Evolutionary conservation across 2,888 invertebrate genomes (phyloP).

Genomic region (Lasioglossum figueresi): DNA sequence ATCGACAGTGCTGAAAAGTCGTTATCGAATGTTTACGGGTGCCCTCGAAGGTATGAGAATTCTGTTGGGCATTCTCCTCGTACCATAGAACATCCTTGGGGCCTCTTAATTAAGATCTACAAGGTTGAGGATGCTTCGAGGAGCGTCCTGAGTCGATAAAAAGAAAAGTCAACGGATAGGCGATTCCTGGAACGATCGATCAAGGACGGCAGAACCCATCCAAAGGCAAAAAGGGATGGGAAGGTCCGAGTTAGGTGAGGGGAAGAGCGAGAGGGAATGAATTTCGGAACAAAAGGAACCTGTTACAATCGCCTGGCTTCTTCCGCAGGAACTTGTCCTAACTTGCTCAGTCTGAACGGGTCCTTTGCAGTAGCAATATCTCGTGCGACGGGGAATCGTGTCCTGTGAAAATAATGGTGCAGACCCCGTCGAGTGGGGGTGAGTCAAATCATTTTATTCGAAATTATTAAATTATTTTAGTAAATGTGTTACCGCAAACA

Average conservation of each 20-base stretch:
- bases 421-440: neutral
- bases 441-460: neutral
- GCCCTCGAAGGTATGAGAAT: neutral
- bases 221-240: neutral
- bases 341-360: conserved; percentile 13
- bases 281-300: neutral
- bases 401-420: neutral
- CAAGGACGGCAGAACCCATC: neutral
- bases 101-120: neutral
- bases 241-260: too few relatives aligned
- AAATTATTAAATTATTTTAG: too few relatives aligned
- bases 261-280: neutral
- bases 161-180: neutral
- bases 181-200: neutral
- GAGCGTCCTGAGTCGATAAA: neutral
- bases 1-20: neutral
- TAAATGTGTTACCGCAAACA: neutral
- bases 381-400: neutral
- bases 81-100: neutral
- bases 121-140: neutral
- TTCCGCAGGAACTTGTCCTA: neutral
- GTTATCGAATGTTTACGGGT: neutral
- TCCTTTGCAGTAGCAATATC: conserved; percentile 2
- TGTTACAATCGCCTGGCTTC: conserved; percentile 4
- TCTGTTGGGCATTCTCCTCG: neutral